These are phyloP conservation scores for Caenorhabditis sulstoni DNA, from an alignment of 2,888 invertebrate species.

Conservation along the genomic window DNA sequence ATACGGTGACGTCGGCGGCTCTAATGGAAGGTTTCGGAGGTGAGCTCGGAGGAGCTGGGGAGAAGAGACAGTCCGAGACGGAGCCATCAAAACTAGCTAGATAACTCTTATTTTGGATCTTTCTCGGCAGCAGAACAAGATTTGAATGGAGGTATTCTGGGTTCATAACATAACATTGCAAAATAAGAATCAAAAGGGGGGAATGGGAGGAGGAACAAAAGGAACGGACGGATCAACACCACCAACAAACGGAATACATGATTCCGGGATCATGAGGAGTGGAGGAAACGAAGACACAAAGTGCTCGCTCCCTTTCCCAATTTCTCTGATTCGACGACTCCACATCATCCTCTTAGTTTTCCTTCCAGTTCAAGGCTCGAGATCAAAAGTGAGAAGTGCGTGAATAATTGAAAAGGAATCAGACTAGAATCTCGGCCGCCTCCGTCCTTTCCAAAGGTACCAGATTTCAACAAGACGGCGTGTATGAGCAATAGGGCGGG, in stretches of 20 bases:
- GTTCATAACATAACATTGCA: background rate
- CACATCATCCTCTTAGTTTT: background rate
- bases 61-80: too few relatives aligned
- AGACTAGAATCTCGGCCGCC: conserved; percentile 38
- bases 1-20: conserved; percentile 17
- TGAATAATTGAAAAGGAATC: conserved; percentile 45
- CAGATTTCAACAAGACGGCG: conserved; percentile 19
- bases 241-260: background rate
- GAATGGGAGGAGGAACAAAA: background rate
- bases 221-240: background rate
- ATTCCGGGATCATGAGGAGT: too few relatives aligned
- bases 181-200: background rate
- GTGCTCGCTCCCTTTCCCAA: background rate
- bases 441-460: conserved; percentile 32
- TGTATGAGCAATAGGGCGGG: conserved; percentile 4
- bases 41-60: too few relatives aligned
- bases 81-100: too few relatives aligned
- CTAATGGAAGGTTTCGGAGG: conserved; percentile 12
- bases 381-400: conserved; percentile 11
- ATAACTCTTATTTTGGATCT: too few relatives aligned
- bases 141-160: background rate
- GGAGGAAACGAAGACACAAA: too few relatives aligned
- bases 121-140: conserved; percentile 16
- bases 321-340: conserved; percentile 12
- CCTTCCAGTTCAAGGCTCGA: conserved; percentile 1